Conservation (phyloP, 2,113 vertebrate species). For the Amblyornis subalaris region DNA sequence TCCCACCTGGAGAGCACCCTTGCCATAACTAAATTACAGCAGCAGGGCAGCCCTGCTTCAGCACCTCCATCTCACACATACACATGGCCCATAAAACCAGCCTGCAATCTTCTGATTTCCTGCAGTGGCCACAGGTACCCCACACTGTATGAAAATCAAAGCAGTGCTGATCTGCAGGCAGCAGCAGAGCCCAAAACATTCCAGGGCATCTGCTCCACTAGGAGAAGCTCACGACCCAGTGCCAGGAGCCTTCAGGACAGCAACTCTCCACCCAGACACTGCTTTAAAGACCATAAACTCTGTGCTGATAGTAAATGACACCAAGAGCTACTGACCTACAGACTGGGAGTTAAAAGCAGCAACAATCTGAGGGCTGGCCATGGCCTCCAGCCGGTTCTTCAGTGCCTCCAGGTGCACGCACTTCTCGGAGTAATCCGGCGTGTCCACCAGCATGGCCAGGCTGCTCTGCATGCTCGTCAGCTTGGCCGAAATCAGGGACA, state of each 20-base stretch:
- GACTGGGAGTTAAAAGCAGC: slow-evolving; percentile 88
- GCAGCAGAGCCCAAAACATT: neutral
- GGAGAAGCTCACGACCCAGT: neutral
- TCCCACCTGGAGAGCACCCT: neutral
- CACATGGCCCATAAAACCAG: neutral
- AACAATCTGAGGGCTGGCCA: slow-evolving; percentile 94
- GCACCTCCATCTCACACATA: neutral
- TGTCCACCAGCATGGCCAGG: slow-evolving; percentile 93
- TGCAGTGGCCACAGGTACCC: neutral
- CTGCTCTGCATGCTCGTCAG: slow-evolving; percentile 95
- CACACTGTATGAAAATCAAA: rapidly evolving
- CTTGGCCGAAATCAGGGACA: slow-evolving; percentile 88
- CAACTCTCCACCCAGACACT: neutral
- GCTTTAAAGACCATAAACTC: neutral
- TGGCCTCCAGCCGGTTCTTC: slow-evolving; percentile 93
- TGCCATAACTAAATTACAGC: neutral
- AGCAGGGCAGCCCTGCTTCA: neutral
- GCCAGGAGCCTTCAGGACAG: neutral
- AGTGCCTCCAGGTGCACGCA: slow-evolving; percentile 94
- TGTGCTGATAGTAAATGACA: neutral
- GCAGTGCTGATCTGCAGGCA: neutral
- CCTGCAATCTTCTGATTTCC: neutral
- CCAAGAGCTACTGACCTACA: slow-evolving; percentile 71
- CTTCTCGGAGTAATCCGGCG: slow-evolving; percentile 94
- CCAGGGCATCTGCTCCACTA: neutral